Percentiles rank a stretch among this genome's conserved stretches.
Conservation (phyloP, 2,797 vertebrate genomes). For the Martes flavigula region DNA sequence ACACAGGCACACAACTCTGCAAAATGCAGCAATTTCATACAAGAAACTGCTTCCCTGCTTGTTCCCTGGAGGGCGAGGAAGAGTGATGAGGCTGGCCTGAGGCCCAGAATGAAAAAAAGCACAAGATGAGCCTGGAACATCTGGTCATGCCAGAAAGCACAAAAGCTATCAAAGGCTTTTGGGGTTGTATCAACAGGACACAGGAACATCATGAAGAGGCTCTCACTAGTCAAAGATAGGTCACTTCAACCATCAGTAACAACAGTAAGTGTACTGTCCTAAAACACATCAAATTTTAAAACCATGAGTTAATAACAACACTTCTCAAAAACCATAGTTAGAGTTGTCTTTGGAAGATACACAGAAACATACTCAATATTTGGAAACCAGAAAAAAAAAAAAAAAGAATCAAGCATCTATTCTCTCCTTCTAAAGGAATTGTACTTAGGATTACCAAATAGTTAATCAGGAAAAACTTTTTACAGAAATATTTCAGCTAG, state of each 20-base stretch:
- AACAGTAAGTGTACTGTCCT: not conserved
- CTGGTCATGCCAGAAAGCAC: not conserved
- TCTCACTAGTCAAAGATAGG: not conserved
- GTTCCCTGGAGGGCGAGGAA: not conserved
- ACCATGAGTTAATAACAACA: not conserved
- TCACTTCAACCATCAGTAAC: not conserved
- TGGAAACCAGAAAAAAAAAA: not conserved
- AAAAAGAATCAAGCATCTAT: not conserved
- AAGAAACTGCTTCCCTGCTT: not conserved
- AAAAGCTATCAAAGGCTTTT: not conserved
- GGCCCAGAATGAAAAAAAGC: not conserved
- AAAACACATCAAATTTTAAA: slow-evolving; percentile 28
- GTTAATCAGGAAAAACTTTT: not conserved
- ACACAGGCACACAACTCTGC: not conserved
- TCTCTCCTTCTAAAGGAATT: not conserved
- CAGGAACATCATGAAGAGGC: not conserved
- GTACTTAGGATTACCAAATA: slow-evolving; percentile 7
- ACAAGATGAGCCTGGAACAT: not conserved
- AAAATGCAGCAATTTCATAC: not conserved
- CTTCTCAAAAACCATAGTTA: not conserved
- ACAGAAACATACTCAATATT: not conserved
- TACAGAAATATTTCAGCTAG: not conserved
- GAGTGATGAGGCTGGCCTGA: not conserved
- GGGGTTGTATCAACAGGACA: not conserved
- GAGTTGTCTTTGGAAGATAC: not conserved